These are phyloP conservation scores for Drosophila kurseongensis DNA, from an alignment of 1,140 invertebrate genomes.

Conservation along the genomic window DNA sequence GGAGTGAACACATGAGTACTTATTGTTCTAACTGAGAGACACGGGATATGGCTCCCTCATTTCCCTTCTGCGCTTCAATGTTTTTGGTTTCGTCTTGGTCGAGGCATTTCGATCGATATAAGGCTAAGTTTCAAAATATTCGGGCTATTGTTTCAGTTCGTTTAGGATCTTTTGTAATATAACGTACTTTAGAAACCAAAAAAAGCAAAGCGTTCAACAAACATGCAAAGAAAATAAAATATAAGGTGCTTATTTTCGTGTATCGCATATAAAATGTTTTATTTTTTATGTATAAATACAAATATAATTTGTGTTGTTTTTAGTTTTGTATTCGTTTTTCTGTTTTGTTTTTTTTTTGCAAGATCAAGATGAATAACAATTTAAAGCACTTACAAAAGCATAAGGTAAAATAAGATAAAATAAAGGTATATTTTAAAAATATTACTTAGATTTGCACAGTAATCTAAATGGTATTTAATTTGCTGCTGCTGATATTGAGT, in stretches of 20 bases:
- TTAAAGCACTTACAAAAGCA: slow-evolving; percentile 73
- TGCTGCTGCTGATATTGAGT: slow-evolving; percentile 19
- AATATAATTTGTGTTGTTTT: slow-evolving; percentile 72
- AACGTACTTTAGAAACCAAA: slow-evolving; percentile 1
- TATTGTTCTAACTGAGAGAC: slow-evolving; percentile 34
- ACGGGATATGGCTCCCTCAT: slow-evolving; percentile 3
- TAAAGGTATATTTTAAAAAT: slow-evolving; percentile 46
- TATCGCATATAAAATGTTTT: slow-evolving; percentile 71
- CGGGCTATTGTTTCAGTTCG: slow-evolving; percentile 17
- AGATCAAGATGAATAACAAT: slow-evolving; percentile 76
- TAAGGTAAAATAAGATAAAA: slow-evolving; percentile 53
- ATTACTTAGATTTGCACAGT: slow-evolving; percentile 39
- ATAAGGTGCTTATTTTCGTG: slow-evolving; percentile 16
- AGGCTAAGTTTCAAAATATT: slow-evolving; percentile 17
- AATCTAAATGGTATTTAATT: slow-evolving; percentile 26
- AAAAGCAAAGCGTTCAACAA: slow-evolving; percentile 11
- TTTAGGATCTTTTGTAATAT: not conserved
- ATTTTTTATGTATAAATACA: slow-evolving; percentile 73
- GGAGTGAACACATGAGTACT: slow-evolving; percentile 36
- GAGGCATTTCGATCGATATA: slow-evolving; percentile 10
- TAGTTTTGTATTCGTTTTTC: slow-evolving; percentile 23
- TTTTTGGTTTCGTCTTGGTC: slow-evolving; percentile 5
- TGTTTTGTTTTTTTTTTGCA: slow-evolving; percentile 33
- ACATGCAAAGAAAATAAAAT: slow-evolving; percentile 30
- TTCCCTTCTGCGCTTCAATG: slow-evolving; percentile 4